Base-by-base conservation (phyloP, 2,113 vertebrate genomes). In the Hydropotes inermis region DNA sequence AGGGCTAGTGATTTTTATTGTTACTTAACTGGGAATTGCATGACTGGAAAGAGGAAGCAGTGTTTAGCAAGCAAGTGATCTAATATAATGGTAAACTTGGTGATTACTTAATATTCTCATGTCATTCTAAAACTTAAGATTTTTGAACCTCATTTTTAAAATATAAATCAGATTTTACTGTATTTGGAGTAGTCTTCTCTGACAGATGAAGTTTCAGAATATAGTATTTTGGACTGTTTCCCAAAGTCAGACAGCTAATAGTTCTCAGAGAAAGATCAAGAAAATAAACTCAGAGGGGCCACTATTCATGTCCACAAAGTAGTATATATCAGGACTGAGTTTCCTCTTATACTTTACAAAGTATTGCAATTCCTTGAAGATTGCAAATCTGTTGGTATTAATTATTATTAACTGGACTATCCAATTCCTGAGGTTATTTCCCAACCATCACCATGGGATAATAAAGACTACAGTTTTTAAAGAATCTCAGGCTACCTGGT, bases 1-100 rank as follows among this genome's bases (percentile, higher is more conserved):
- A 87, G 33, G 43, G 57, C 61, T 92, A 76, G 57, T 79, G 61
- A 94, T 81, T 89, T 74, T 74, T 92, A 58, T 47, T 94, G 15
- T 96, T 97, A 89, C 78, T 78, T 92, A 93, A 85, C 25, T 98
- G 58, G 60, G 67, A 97, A 98, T 95, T 94, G 76, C 21, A 61
- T 76, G 95, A 91, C 70, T 95, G 74, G 70, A 86, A 98, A 97
- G 70, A 97, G 91, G 90, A 98, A 98, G 52, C 19, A 1, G 33
- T 93, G 0, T 97, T 98, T 97, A 97, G 92, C 91, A 98, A 92
- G 36, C 70, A 28, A 96, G 55, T 89, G 85, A 93, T 92, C 61
- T 90, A 93, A 92, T 16, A 47, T 81, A 91, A 87, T 92, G 55
- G 55, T 82, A 85, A 89, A 45, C n/a, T 89, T 97, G 6, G 39